Conservation (phyloP, 2,797 vertebrate species). For the Labroides dimidiatus region DNA sequence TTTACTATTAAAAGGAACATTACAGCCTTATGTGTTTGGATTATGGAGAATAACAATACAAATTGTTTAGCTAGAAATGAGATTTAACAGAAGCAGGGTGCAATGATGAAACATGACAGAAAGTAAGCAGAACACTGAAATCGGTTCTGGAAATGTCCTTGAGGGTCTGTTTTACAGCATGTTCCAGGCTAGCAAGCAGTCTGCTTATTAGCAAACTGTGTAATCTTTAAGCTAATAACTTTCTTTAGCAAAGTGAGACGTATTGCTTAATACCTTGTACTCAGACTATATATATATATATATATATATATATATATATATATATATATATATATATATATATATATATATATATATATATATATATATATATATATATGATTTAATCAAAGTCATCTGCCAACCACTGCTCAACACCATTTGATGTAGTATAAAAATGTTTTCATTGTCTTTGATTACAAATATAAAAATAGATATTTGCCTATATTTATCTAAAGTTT, state of each 20-base stretch:
- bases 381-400: too few relatives aligned
- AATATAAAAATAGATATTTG: too few relatives aligned
- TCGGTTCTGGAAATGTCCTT: neutral
- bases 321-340: too few relatives aligned
- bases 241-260: neutral
- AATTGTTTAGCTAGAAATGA: constrained; percentile 16
- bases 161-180: neutral
- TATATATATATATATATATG: too few relatives aligned
- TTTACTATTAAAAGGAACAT: constrained; percentile 26
- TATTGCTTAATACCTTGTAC: neutral
- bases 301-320: too few relatives aligned
- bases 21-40: constrained; percentile 4
- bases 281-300: too few relatives aligned
- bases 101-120: neutral
- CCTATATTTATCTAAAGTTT: neutral
- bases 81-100: constrained; percentile 1
- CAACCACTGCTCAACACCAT: too few relatives aligned
- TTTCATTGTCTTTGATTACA: too few relatives aligned
- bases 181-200: neutral
- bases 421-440: too few relatives aligned
- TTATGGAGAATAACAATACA: constrained; percentile 10
- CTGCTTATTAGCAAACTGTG: neutral
- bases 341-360: too few relatives aligned
- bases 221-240: neutral
- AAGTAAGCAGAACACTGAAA: too few relatives aligned